Conservation (phyloP, 2,113 vertebrate species). For the Lutjanus erythropterus region DNA sequence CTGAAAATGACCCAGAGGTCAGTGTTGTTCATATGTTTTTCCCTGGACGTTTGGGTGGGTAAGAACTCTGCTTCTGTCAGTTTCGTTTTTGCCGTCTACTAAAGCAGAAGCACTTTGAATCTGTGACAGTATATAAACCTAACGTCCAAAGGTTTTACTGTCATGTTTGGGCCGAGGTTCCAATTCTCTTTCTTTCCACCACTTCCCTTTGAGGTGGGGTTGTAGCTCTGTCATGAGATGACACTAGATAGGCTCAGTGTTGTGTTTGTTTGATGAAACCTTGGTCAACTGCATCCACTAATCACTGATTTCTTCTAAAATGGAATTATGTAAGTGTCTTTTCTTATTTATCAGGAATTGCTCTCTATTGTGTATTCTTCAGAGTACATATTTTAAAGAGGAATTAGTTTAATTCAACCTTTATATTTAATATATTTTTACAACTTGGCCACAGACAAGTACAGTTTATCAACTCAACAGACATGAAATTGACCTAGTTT, state of each 20-base stretch:
- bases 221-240: constrained; percentile 3
- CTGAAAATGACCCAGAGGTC: constrained; percentile 7
- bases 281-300: neutral
- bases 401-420: neutral
- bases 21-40: neutral
- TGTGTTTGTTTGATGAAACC: neutral
- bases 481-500: neutral
- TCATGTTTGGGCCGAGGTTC: constrained; percentile 29
- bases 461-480: neutral
- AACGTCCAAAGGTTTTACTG: neutral
- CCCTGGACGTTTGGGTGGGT: neutral
- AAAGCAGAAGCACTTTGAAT: constrained; percentile 26
- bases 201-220: constrained; percentile 58
- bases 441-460: too few species aligned
- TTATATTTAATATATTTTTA: neutral
- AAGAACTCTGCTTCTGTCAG: neutral
- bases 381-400: neutral
- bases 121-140: neutral
- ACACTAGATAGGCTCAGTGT: neutral
- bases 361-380: neutral
- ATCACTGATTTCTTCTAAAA: neutral
- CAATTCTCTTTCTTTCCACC: constrained; percentile 60
- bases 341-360: neutral
- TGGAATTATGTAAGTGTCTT: constrained; percentile 20
- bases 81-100: neutral